These are phyloP conservation scores for Acanthisitta chloris DNA, from an alignment of 2,113 vertebrate species.

Conservation along the genomic window DNA sequence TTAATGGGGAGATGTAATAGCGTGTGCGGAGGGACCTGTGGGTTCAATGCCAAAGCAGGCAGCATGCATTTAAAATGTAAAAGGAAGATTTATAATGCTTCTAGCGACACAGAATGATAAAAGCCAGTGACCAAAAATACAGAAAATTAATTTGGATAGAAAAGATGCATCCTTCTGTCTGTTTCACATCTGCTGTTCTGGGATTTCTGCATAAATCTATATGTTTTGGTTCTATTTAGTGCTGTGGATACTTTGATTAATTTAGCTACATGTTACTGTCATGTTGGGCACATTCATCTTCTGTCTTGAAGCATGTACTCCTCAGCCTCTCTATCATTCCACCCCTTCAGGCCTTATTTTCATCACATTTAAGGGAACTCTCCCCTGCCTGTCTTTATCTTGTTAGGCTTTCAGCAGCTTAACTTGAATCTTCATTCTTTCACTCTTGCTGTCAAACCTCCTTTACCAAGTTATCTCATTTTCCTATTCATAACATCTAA, in stretches of 20 bases:
- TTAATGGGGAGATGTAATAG: neutral
- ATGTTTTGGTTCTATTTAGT: slow-evolving; percentile 58
- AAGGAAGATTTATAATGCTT: neutral
- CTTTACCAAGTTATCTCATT: slow-evolving; percentile 70
- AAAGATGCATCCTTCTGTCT: neutral
- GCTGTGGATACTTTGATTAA: slow-evolving; percentile 79
- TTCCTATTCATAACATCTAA: slow-evolving; percentile 75
- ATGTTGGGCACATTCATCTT: slow-evolving; percentile 85
- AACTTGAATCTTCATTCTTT: slow-evolving; percentile 77
- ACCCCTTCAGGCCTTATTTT: slow-evolving; percentile 85
- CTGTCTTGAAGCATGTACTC: slow-evolving; percentile 79
- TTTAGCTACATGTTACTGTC: slow-evolving; percentile 88
- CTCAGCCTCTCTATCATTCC: slow-evolving; percentile 83
- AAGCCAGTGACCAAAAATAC: neutral
- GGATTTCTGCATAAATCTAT: slow-evolving; percentile 57
- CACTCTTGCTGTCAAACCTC: slow-evolving; percentile 73
- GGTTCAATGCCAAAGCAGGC: neutral
- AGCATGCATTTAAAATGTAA: neutral
- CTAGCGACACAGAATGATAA: neutral
- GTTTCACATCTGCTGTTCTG: neutral
- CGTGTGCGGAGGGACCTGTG: neutral
- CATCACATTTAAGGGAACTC: slow-evolving; percentile 77
- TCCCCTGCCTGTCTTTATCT: slow-evolving; percentile 82
- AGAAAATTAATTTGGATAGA: neutral
- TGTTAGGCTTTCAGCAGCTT: slow-evolving; percentile 78